Percentiles rank a stretch among this genome's conserved stretches.
These are phyloP conservation scores for Eriocheir sinensis DNA, from an alignment of 1,140 invertebrate genomes.

Conservation along the genomic window DNA sequence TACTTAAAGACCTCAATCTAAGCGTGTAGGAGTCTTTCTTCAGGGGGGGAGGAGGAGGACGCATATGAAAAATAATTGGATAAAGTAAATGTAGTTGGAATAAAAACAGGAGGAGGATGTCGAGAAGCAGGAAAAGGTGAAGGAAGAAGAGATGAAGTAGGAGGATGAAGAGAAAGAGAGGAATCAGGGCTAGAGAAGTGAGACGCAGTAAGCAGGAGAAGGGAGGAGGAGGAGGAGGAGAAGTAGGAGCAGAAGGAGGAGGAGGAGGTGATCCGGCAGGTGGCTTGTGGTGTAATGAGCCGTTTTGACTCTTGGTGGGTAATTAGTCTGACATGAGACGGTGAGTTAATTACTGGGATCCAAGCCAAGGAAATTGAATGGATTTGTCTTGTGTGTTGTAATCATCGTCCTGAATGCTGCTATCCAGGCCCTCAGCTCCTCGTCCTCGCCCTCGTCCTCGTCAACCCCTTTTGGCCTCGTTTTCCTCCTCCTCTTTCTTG, in stretches of 20 bases:
- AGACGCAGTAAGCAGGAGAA: background rate
- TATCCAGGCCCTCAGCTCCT: background rate
- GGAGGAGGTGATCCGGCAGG: background rate
- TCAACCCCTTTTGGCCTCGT: too few species aligned
- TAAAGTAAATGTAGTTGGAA: background rate
- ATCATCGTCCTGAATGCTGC: conserved; percentile 24
- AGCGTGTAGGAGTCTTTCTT: background rate
- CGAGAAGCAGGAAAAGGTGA: background rate
- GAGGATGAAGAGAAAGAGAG: background rate
- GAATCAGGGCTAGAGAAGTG: background rate
- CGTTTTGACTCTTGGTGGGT: conserved; percentile 39
- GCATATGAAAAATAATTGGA: background rate
- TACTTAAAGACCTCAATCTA: too few species aligned
- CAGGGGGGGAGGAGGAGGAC: background rate
- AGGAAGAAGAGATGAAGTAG: background rate
- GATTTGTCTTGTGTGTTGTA: conserved; percentile 45
- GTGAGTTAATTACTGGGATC: conserved; percentile 53
- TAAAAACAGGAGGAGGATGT: background rate
- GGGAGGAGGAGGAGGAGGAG: background rate
- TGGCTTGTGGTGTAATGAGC: conserved; percentile 49
- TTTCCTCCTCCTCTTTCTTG: too few species aligned
- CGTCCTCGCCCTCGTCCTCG: too few species aligned
- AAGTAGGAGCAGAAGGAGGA: background rate
- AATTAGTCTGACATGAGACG: conserved; percentile 58
- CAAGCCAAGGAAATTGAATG: conserved; percentile 50